These are phyloP conservation scores for Chaetophractus vellerosus DNA, from an alignment of 2,797 vertebrate species.

Conservation along the genomic window DNA sequence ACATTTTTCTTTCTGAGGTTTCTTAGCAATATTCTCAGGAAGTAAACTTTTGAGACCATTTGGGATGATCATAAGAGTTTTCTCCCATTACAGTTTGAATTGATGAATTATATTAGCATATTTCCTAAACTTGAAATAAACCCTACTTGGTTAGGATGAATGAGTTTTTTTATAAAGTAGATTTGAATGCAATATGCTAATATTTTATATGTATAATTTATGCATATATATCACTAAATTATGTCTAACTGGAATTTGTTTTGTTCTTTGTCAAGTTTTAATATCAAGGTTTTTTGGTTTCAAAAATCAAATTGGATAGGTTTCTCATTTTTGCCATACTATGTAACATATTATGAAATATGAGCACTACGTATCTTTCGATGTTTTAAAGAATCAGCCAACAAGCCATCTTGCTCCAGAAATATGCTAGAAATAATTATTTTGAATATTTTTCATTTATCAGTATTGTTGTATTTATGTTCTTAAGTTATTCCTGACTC, in stretches of 20 bases:
- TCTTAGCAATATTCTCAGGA: conserved; percentile 43
- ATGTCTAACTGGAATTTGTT: neutral
- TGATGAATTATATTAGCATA: conserved; percentile 49
- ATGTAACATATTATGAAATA: neutral
- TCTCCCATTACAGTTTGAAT: conserved; percentile 32
- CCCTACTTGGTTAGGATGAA: neutral
- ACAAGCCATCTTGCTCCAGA: neutral
- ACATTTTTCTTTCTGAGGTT: conserved; percentile 60
- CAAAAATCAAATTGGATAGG: neutral
- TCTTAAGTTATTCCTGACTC: neutral
- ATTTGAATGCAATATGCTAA: conserved; percentile 9
- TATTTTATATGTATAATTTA: conserved; percentile 54
- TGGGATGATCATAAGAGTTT: neutral
- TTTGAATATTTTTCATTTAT: neutral
- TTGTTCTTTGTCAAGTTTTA: neutral
- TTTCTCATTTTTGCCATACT: neutral
- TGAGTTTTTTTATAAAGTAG: conserved; percentile 5
- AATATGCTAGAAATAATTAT: conserved; percentile 13
- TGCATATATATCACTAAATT: conserved; percentile 9
- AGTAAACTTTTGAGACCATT: neutral
- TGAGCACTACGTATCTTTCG: neutral
- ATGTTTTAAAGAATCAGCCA: neutral
- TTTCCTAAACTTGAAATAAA: conserved; percentile 35
- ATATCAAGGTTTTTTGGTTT: neutral
- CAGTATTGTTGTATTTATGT: neutral